Conservation (phyloP, 2,113 vertebrate species). For the Sebastes schlegelii region DNA sequence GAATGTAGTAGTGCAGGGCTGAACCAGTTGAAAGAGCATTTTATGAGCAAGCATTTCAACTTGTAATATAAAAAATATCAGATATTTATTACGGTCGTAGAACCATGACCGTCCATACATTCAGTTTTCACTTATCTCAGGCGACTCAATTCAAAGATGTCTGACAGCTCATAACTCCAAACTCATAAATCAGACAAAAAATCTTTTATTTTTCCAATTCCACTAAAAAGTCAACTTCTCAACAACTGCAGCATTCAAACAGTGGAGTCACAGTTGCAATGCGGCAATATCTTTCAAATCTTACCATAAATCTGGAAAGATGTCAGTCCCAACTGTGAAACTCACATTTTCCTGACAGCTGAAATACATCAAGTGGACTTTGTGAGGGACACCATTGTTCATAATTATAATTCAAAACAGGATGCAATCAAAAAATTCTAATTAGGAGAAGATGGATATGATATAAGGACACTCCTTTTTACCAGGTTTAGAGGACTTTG, state of each 20-base stretch:
- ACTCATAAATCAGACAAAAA: slow-evolving; percentile 12
- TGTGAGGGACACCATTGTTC: not conserved
- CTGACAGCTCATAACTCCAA: slow-evolving; percentile 10
- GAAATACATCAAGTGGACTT: not conserved
- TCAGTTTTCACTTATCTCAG: not conserved
- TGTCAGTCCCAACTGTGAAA: not conserved
- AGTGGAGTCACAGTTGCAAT: not conserved
- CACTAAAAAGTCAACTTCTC: not conserved
- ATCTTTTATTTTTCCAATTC: not conserved
- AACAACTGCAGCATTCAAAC: not conserved
- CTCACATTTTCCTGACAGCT: not conserved
- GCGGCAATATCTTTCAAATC: not conserved
- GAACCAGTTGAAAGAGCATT: slow-evolving; percentile 15
- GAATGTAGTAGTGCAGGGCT: not conserved
- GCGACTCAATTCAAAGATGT: not conserved
- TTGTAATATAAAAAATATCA: slow-evolving; percentile 15
- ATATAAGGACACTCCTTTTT: not conserved
- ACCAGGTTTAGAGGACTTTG: too few species aligned
- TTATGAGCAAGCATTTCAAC: slow-evolving; percentile 27
- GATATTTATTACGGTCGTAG: slow-evolving; percentile 7
- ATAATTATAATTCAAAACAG: not conserved
- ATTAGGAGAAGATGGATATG: not conserved
- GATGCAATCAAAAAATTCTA: not conserved
- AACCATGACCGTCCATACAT: not conserved
- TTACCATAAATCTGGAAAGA: not conserved